Evolutionary conservation across 2,113 vertebrate species (phyloP), one percentile per base, ranked within the genome.

Genomic region (Ptyas mucosa): DNA sequence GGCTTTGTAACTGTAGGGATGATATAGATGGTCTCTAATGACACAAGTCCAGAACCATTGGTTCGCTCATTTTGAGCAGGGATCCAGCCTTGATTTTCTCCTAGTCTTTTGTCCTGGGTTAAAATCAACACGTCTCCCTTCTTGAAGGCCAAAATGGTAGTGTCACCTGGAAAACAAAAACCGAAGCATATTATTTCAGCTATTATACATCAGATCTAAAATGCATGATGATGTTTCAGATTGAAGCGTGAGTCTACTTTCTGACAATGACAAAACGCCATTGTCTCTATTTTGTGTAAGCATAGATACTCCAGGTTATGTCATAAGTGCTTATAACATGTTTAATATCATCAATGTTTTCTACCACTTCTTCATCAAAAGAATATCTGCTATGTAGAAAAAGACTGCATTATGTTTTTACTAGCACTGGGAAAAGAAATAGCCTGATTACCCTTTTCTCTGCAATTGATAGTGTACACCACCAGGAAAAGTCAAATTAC

Each of bases 81-180:
- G 26, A 98, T 95, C 99, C 99, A 99, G 43, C 97, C 98, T n/a
- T 95, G 97, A 7, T 98, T 96, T 92, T 95, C 91, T 91, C 98
- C 96, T 85, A 97, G 95, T 85, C 97, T 98, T 57, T 98, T 96
- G 75, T 98, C 98, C 95, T 98, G 97, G 0, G 98, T 97, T 53
- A 99, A 95, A 93, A 98, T 95, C 91, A 99, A 97, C 85, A 99
- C 98, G 93, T 99, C 99, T 75, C 98, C 99, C 93, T 98, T 99
- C 95, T 98, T 99, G 96, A 98, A 99, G 93, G 97, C 97, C 92
- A 99, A 97, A 91, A 99, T 96, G 3, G 96, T 97, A 51, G 96
- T 93, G 14, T 99, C 99, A 81, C 98, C 99, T 99, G 95, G 6
- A 18, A 93, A 95, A 90, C 3, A 89, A 81, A 54, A 94, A 94